Conservation (phyloP, 35 echinoderm and acorn worm genomes). For the Diadema setosum region DNA sequence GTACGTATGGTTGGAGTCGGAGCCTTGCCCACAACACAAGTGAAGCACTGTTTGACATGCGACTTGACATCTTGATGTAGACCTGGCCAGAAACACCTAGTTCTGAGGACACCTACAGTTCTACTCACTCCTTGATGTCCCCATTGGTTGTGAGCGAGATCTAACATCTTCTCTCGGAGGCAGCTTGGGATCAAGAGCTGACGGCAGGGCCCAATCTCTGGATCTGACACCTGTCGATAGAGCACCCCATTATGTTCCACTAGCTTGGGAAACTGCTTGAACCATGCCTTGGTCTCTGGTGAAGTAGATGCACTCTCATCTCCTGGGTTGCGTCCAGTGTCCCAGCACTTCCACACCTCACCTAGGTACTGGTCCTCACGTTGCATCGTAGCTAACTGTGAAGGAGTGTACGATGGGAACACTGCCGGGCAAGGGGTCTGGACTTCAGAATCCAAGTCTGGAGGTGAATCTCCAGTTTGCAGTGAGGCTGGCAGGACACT, state of each 20-base stretch:
- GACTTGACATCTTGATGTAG: neutral
- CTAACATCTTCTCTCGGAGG: neutral
- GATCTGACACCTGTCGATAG: neutral
- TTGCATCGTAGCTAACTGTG: neutral
- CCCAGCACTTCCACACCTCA: neutral
- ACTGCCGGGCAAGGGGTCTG: neutral
- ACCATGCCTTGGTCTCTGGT: neutral
- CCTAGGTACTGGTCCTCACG: neutral
- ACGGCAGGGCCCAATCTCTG: neutral
- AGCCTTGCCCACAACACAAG: constrained; percentile 1
- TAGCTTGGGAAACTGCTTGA: neutral
- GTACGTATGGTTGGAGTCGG: neutral
- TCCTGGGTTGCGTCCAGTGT: neutral
- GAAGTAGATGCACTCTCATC: neutral
- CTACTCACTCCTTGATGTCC: neutral
- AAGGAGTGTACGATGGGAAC: neutral
- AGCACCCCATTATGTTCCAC: neutral
- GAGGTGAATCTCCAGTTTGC: neutral
- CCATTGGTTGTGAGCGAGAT: neutral
- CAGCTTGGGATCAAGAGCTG: neutral
- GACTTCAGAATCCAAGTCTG: neutral
- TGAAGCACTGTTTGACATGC: constrained; percentile 2
- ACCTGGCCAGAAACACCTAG: constrained; percentile 44
- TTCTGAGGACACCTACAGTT: neutral
- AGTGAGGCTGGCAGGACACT: neutral